phyloP scores from a whole-genome alignment of 2,888 invertebrate species.

The Chaetogeoica ovagalla region DNA sequence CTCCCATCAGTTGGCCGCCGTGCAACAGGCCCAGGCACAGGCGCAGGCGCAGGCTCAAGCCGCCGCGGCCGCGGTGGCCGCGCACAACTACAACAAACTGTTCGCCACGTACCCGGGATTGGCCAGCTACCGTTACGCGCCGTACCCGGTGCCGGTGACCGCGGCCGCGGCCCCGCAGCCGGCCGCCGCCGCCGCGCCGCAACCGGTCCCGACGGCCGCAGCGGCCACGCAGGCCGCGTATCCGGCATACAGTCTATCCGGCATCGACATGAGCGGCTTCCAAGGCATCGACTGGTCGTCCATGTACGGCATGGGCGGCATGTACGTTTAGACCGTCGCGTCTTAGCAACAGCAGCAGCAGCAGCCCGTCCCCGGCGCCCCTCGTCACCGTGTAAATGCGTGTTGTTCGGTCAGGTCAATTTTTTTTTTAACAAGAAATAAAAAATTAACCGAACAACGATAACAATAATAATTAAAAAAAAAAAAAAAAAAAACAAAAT shows the following conservation, averaged over 20 bases:
- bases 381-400: neutral
- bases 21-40: slow-evolving; percentile 62
- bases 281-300: slow-evolving; percentile 89
- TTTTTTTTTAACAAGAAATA: slow-evolving; percentile 18
- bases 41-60: slow-evolving; percentile 62
- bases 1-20: slow-evolving; percentile 62
- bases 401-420: slow-evolving; percentile 49
- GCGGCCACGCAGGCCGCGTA: slow-evolving; percentile 72
- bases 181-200: slow-evolving; percentile 62
- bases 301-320: slow-evolving; percentile 90
- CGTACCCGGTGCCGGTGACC: slow-evolving; percentile 64
- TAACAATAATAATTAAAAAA: neutral
- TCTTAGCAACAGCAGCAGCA: neutral
- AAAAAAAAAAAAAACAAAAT: slow-evolving; percentile 1
- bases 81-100: slow-evolving; percentile 70
- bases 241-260: slow-evolving; percentile 79
- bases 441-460: slow-evolving; percentile 25
- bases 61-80: slow-evolving; percentile 66
- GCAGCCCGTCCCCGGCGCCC: no score
- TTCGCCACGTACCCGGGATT: slow-evolving; percentile 68
- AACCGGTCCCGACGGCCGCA: slow-evolving; percentile 64
- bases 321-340: slow-evolving; percentile 72
- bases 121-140: slow-evolving; percentile 67
- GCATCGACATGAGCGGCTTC: slow-evolving; percentile 90
- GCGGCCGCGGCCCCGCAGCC: slow-evolving; percentile 63